Evolutionary conservation across 2,888 invertebrate genomes (phyloP), one percentile per base, ranked within the genome.

Genomic region (Uloborus plumipes): DNA sequence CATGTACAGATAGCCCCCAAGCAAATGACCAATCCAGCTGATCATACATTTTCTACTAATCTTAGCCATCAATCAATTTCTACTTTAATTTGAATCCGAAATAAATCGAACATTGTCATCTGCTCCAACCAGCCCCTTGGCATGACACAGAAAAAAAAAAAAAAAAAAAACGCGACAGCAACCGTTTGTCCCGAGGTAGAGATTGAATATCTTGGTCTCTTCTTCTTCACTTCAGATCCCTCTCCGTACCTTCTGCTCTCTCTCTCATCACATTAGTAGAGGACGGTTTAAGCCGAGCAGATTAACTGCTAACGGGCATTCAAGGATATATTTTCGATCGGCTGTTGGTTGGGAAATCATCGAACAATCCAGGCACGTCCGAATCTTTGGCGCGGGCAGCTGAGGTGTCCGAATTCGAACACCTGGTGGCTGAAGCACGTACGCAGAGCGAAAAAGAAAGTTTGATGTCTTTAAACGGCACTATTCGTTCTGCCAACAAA

Each of bases 331-430:
- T 9, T 51, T 59, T 53, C 58, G 80, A 77, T 70, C 61, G 39
- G 39, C 39, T 39, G 39, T 39, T 39, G 39, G 39, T 39, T 39
- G 39, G 7, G 39, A 51, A 39, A 15, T 64, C 20, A 80, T 80
- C 80, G 80, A 80, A 80, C 62, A 73, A n/a, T 53, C 80, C 14
- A 16, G 73, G 73, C 80, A 80, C 80, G 80, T 80, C 73, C 80
- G 62, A 69, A 31, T 47, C 67, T 74, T 16, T 22, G 72, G 61
- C 18, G 50, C n/a, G 58, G 80, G 73, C 73, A 73, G 73, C 73
- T 74, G 80, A 79, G 61, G 31, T 31, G 16, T 14, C 18, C 66
- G n/a, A 13, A 26, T 15, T 20, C n/a, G 53, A 61, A 73, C 80
- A 80, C 80, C 80, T 80, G 80, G 80, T 80, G 80, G 67, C 65